phyloP scores from a whole-genome alignment of 2,113 vertebrate species.

The Ceratotherium simum region DNA sequence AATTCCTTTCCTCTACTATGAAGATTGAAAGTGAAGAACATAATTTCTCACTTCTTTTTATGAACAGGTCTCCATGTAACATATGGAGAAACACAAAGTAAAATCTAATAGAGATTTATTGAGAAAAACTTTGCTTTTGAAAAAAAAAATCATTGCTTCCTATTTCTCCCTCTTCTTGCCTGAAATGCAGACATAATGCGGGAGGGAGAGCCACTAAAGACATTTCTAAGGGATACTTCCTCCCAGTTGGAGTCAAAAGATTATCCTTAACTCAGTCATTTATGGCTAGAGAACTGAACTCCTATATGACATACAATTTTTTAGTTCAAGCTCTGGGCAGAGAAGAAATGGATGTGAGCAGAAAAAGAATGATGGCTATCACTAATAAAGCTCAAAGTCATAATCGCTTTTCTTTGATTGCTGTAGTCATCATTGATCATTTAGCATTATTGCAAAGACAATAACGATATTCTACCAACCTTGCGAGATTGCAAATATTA shows the following conservation, averaged over 20 bases:
- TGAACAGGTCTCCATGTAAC: neutral
- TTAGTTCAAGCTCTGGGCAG: neutral
- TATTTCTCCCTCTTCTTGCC: neutral
- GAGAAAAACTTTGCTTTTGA: neutral
- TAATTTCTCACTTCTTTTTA: neutral
- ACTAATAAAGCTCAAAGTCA: neutral
- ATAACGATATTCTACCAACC: neutral
- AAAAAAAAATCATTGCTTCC: neutral
- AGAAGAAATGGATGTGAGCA: neutral
- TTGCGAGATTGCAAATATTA: neutral
- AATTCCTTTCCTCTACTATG: neutral
- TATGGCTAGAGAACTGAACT: neutral
- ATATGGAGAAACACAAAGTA: neutral
- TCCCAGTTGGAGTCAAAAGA: neutral
- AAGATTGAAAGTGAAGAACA: neutral
- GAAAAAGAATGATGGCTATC: neutral
- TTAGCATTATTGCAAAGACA: neutral
- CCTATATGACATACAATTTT: neutral
- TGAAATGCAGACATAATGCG: neutral
- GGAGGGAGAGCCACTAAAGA: neutral
- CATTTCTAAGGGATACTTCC: neutral
- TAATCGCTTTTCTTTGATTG: neutral
- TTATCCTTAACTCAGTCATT: neutral
- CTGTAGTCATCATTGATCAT: neutral
- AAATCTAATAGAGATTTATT: neutral